These are phyloP conservation scores for Molossus molossus DNA, from an alignment of 2,797 vertebrate genomes.

Conservation along the genomic window DNA sequence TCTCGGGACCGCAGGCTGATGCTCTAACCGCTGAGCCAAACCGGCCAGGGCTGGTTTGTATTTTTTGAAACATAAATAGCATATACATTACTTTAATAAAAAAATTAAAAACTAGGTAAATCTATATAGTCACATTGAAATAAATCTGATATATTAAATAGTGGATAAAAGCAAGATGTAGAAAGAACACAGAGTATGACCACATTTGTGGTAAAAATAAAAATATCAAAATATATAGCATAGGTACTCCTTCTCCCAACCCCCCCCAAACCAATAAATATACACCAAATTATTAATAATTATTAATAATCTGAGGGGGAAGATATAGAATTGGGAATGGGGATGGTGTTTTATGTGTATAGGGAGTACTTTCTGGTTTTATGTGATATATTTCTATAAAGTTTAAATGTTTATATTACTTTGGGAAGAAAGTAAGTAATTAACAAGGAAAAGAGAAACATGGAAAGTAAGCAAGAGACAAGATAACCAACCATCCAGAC, in stretches of 20 bases:
- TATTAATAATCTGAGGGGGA: not conserved
- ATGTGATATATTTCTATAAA: not conserved
- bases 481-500: slow-evolving; percentile 1
- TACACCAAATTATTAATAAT: not conserved
- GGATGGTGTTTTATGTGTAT: not conserved
- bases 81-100: slow-evolving; percentile 51
- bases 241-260: not conserved
- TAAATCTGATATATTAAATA: not conserved
- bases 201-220: slow-evolving; percentile 7
- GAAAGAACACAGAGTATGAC: not conserved
- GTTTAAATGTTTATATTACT: slow-evolving; percentile 30
- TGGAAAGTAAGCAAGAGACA: not conserved
- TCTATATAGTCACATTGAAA: slow-evolving; percentile 18
- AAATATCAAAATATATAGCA: not conserved
- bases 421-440: slow-evolving; percentile 43
- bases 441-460: slow-evolving; percentile 54
- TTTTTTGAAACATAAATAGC: slow-evolving; percentile 32
- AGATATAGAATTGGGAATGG: not conserved
- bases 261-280: slow-evolving; percentile 12
- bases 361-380: not conserved
- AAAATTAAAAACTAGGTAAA: slow-evolving; percentile 28
- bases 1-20: too few species aligned
- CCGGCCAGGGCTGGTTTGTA: not conserved
- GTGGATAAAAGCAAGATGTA: slow-evolving; percentile 21
- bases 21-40: too few species aligned